Evolutionary conservation across 2,888 invertebrate species (phyloP), one percentile per base, ranked within the genome.

Genomic region (Diploptera punctata): DNA sequence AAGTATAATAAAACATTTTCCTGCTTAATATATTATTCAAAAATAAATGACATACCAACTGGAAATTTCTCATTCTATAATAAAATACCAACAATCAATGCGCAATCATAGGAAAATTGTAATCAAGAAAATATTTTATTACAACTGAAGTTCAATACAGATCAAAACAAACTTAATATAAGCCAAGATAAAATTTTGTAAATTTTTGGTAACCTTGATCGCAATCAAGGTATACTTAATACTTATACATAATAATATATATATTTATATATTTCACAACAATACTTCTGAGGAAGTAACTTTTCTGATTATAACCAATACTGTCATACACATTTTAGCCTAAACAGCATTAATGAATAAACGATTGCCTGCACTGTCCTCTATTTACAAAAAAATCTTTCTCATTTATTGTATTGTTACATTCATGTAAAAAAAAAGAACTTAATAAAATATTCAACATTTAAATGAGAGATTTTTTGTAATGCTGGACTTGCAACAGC

Each of bases 11-110:
- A 18, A 60, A 60, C n/a, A 21, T 57, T 24, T 57, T 69, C 52
- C 44, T 33, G 26, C 65, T n/a, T 65, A 24, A 65, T 65, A 65
- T 26, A 65, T 16, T 24, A n/a, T 24, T 65, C 26, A 65, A 65
- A 33, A 47, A 31, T 19, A 21, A 24, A 47, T 65, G 47, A 65
- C 60, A 62, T 31, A 33, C 47, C 47, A 70, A 70, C 31, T 31
- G 52, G 24, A 62, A 49, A 31, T 57, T 71, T 57, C 18, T 16
- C 7, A 29, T 71, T 54, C 54, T 38, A 31, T 49, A 68, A 61
- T 24, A 21, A 44, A 69, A 24, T 26, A 65, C 60, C 69, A 68
- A 65, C 69, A 72, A 69, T 69, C 26, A 72, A 68, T 72, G 72
- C 54, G 65, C 68, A 69, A 43, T 61, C 47, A 72, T 65, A 31